Conservation (phyloP, 2,113 vertebrate species). For the Marmota monax region DNA sequence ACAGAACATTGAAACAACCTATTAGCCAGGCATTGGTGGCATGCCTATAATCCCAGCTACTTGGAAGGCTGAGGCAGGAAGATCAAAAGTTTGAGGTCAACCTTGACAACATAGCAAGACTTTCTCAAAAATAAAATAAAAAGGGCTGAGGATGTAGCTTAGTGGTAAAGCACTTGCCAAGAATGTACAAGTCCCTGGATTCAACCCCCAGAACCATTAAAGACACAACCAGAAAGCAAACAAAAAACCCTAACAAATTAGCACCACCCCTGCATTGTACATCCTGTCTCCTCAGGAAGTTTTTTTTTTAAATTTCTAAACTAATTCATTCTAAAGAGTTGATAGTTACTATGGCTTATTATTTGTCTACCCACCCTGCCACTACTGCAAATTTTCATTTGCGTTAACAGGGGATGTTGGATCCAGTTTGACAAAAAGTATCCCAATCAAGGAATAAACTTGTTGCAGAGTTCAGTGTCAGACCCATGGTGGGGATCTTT, state of each 20-base stretch:
- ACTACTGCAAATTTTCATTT: neutral
- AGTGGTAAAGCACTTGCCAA: neutral
- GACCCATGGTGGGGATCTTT: neutral
- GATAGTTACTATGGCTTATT: neutral
- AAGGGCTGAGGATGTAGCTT: neutral
- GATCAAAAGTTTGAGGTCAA: neutral
- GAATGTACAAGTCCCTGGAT: neutral
- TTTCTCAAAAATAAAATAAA: neutral
- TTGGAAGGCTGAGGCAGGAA: neutral
- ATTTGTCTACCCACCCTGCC: neutral
- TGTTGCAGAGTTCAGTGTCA: constrained; percentile 11
- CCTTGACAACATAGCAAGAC: neutral
- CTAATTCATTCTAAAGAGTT: neutral
- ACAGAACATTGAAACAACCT: neutral
- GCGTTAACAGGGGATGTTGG: neutral
- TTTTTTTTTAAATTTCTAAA: neutral
- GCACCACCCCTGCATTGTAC: neutral
- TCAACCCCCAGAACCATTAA: neutral
- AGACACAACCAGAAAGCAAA: too few relatives aligned
- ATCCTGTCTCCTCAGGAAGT: neutral
- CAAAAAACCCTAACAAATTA: neutral
- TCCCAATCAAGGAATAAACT: constrained; percentile 24
- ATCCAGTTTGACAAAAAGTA: constrained; percentile 12
- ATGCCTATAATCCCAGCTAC: neutral
- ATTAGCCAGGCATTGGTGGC: neutral